phyloP scores from a whole-genome alignment of 2,113 vertebrate species.

The Dipodomys merriami region DNA sequence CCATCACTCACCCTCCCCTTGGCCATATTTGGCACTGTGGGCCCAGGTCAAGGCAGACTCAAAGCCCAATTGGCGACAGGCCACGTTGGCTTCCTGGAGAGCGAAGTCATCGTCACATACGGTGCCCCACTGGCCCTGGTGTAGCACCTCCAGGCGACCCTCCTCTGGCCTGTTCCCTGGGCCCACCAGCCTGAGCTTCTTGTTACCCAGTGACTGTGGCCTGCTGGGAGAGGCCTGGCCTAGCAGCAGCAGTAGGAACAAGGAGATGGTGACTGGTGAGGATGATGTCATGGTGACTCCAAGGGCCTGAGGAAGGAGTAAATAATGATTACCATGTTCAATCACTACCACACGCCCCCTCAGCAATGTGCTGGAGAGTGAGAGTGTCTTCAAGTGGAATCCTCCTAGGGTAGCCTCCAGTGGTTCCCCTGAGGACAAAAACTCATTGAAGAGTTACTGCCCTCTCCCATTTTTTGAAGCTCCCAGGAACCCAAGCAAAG shows the following conservation, averaged over 20 bases:
- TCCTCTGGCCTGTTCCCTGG: constrained; percentile 86
- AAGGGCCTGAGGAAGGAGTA: constrained; percentile 56
- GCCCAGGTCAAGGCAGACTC: constrained; percentile 93
- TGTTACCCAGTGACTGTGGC: constrained; percentile 76
- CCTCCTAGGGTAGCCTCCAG: too few species aligned
- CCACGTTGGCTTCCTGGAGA: constrained; percentile 91
- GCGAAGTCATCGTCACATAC: constrained; percentile 96
- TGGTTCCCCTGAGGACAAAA: background rate
- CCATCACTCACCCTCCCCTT: constrained; percentile 91
- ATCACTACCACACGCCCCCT: background rate
- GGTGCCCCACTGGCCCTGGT: constrained; percentile 96
- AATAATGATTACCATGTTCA: background rate
- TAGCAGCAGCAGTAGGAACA: constrained; percentile 77
- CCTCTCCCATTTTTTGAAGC: background rate
- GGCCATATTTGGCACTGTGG: constrained; percentile 96
- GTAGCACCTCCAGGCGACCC: constrained; percentile 95
- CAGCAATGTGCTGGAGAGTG: background rate
- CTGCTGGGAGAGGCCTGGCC: constrained; percentile 66
- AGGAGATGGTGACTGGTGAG: background rate
- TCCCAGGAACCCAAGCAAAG: background rate
- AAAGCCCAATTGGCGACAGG: constrained; percentile 95
- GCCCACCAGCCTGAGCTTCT: constrained; percentile 92
- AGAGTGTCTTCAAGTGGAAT: background rate
- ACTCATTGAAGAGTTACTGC: background rate
- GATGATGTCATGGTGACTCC: constrained; percentile 28